Evolutionary conservation across 2,113 vertebrate species (phyloP).

Genomic region (Lutjanus erythropterus): DNA sequence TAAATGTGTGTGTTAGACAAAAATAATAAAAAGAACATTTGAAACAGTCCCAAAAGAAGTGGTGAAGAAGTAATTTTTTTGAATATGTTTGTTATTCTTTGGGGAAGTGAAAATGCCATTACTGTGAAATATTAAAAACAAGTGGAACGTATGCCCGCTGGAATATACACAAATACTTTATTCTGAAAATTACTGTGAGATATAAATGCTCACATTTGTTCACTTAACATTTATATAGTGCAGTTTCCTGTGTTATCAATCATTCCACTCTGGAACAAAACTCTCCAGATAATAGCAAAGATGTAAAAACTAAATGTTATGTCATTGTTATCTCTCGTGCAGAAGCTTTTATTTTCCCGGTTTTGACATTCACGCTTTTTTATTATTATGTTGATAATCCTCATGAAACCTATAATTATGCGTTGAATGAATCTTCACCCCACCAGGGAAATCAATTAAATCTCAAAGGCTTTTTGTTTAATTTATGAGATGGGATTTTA

Average conservation of each 20-base stretch:
- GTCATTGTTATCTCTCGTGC: conserved; percentile 21
- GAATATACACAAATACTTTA: not conserved
- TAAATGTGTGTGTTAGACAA: not conserved
- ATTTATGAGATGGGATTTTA: conserved; percentile 71
- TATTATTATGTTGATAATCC: conserved; percentile 68
- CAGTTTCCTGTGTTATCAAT: conserved; percentile 16
- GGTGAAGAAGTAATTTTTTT: not conserved
- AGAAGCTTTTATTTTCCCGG: conserved; percentile 33
- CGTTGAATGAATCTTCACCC: conserved; percentile 60
- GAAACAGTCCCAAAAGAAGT: not conserved
- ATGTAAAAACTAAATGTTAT: conserved; percentile 34
- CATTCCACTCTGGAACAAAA: not conserved
- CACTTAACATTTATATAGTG: not conserved
- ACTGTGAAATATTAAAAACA: not conserved
- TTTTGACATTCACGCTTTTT: conserved; percentile 46
- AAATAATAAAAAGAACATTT: not conserved
- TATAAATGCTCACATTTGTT: not conserved
- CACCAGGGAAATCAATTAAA: conserved; percentile 67
- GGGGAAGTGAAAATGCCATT: not conserved
- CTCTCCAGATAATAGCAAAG: conserved; percentile 33
- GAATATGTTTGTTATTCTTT: not conserved
- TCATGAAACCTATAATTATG: conserved; percentile 66
- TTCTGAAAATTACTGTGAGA: not conserved
- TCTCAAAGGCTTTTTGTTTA: conserved; percentile 67
- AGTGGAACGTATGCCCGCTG: not conserved